phyloP scores from a whole-genome alignment of 1,140 invertebrate species.

The Drosophila novamexicana region DNA sequence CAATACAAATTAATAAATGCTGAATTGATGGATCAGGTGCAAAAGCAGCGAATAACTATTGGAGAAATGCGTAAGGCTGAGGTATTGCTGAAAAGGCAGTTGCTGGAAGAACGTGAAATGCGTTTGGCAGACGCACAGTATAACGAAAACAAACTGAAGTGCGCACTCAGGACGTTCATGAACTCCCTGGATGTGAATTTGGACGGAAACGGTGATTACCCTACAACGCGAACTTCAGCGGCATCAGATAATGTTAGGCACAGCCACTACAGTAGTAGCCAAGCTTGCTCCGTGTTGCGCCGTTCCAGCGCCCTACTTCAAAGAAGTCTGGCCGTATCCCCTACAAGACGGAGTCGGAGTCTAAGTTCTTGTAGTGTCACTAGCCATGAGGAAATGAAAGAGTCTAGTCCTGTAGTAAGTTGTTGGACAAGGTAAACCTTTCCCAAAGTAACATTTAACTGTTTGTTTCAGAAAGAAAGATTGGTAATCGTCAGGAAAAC shows the following conservation, averaged over 20 bases:
- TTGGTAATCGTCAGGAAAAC: background rate
- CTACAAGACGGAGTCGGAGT: constrained; percentile 3
- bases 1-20: constrained; percentile 61
- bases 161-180: constrained; percentile 14
- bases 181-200: constrained; percentile 13
- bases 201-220: background rate
- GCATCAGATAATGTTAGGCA: background rate
- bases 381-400: background rate
- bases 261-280: background rate
- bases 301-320: constrained; percentile 20
- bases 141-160: constrained; percentile 33
- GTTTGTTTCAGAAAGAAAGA: background rate
- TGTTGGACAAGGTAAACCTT: background rate
- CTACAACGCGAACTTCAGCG: background rate
- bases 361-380: background rate
- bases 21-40: constrained; percentile 50
- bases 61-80: constrained; percentile 19
- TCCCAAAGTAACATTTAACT: background rate
- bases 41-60: constrained; percentile 49
- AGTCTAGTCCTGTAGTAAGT: constrained; percentile 2
- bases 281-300: constrained; percentile 16
- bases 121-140: constrained; percentile 23
- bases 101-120: constrained; percentile 43
- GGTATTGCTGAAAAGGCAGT: constrained; percentile 26
- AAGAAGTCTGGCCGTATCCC: constrained; percentile 3